Base-by-base conservation (phyloP, 2,888 invertebrate genomes). In the Drosophila maculinotata region DNA sequence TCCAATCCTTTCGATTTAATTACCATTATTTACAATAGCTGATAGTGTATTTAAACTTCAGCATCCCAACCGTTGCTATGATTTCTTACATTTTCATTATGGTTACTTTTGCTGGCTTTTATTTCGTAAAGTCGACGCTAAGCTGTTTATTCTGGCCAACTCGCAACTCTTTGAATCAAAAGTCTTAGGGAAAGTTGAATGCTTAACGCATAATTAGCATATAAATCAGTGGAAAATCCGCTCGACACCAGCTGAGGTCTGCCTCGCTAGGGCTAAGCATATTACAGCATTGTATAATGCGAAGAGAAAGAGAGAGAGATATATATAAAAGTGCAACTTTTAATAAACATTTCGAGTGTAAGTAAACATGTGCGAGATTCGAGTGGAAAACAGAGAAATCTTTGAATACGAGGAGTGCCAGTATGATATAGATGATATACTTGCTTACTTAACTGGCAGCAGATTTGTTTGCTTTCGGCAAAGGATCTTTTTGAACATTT, bases 191-290 rank as follows among this genome's bases (percentile, higher is more conserved):
- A 73, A 82, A 86, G 86, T 86, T 80, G 53, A 68, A 73, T 68
- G 71, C 78, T 77, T 80, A 83, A 72, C 79, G 71, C 52, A 69
- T 84, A 87, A 87, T 81, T 81, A 81, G 72, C 81, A 81, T 84
- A 84, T 75, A 75, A 84, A 67, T 80, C 78, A 36, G 64, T 39
- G 58, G 63, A 51, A 81, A 86, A 87, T 70, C 73, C 67, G 59
- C 65, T 65, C 36, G 54, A 44, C 39, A 17, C n/a, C 23, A 36
- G 33, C 39, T 30, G 25, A 51, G 45, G 39, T 28, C 3, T 7
- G 7, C 12, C n/a, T 4, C 12, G 30, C 30, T 12, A 8, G 8
- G 4, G 10, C 44, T 7, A 20, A 41, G 28, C 20, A 36, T 36
- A 49, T 49, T 36, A 15, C 30, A 23, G 65, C 30, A 53, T 30